Conservation (phyloP, 2,888 invertebrate species). For the Embidobia sp. region DNA sequence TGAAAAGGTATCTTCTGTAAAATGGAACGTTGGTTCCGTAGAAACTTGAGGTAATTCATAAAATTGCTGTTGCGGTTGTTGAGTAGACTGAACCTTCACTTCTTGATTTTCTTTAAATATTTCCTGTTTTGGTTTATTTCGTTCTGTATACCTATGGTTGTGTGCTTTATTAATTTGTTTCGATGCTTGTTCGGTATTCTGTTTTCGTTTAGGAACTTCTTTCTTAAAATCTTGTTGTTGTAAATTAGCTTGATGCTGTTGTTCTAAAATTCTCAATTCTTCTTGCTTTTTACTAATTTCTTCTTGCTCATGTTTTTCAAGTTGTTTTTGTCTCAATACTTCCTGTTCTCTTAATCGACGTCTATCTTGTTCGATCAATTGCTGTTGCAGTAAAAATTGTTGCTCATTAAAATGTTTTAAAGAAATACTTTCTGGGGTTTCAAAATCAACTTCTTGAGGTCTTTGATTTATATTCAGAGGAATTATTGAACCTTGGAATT, state of each 20-base stretch:
- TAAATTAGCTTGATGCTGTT: constrained; percentile 61
- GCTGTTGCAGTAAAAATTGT: constrained; percentile 77
- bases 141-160: constrained; percentile 48
- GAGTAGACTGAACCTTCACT: constrained; percentile 18
- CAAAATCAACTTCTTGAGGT: constrained; percentile 71
- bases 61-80: constrained; percentile 25
- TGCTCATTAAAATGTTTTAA: constrained; percentile 79
- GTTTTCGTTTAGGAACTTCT: constrained; percentile 43
- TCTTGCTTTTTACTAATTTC: constrained; percentile 73
- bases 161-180: constrained; percentile 16
- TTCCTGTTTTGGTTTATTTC: constrained; percentile 40
- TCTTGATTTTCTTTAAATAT: constrained; percentile 14
- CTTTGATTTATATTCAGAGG: constrained; percentile 71
- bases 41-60: constrained; percentile 55
- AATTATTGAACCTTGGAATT: constrained; percentile 70
- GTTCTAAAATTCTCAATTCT: constrained; percentile 70
- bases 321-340: constrained; percentile 72
- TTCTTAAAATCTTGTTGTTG: constrained; percentile 54
- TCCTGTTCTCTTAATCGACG: constrained; percentile 76
- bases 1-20: constrained; percentile 32
- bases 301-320: constrained; percentile 72
- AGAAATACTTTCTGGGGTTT: constrained; percentile 78
- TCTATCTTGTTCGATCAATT: constrained; percentile 77
- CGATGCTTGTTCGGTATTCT: constrained; percentile 28
- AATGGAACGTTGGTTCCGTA: constrained; percentile 60